Conservation (phyloP, 2,888 invertebrate species). For the Plebejus anna region DNA sequence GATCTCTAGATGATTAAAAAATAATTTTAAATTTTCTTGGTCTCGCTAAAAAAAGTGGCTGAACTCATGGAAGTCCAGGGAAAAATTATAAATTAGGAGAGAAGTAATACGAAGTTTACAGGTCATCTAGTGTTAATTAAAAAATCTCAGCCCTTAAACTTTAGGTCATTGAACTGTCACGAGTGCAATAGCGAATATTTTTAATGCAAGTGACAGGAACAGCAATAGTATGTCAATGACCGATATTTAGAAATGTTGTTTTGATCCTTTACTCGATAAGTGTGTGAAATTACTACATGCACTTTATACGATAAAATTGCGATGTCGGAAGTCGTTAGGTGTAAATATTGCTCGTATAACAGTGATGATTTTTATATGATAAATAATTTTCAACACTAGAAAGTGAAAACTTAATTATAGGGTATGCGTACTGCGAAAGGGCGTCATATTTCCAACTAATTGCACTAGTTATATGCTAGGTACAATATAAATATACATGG, state of each 20-base stretch:
- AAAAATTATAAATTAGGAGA: too few species aligned
- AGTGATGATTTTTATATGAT: not conserved
- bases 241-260: not conserved
- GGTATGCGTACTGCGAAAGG: not conserved
- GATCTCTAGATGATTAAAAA: too few species aligned
- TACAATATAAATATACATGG: too few species aligned
- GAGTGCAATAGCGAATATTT: not conserved
- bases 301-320: not conserved
- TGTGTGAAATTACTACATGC: not conserved
- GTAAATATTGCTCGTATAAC: not conserved
- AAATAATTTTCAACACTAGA: not conserved
- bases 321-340: not conserved
- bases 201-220: not conserved
- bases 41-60: too few species aligned
- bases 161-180: not conserved
- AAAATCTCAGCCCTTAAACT: not conserved
- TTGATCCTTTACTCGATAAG: not conserved
- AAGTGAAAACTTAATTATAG: constrained; percentile 1
- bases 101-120: not conserved
- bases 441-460: not conserved
- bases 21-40: too few species aligned
- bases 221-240: not conserved
- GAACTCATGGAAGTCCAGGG: too few species aligned
- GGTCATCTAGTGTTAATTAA: not conserved
- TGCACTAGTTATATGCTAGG: not conserved